Conservation (phyloP, 1,140 invertebrate species). For the Caenorhabditis brenneri region DNA sequence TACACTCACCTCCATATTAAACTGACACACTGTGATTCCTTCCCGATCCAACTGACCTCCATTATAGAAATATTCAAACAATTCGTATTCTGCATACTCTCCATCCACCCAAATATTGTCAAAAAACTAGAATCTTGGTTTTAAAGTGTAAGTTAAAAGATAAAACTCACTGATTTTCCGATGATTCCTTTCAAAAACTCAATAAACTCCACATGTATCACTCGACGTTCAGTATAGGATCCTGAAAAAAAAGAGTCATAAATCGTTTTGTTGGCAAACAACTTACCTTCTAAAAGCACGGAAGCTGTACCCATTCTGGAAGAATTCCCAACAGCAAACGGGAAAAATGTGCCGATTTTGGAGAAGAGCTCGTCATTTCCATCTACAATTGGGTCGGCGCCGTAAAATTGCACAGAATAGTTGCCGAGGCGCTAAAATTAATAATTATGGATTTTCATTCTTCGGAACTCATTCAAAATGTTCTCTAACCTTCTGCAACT, state of each 20-base stretch:
- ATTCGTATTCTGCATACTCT: constrained; percentile 1
- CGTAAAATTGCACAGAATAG: neutral
- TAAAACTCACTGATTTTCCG: neutral
- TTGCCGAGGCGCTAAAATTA: neutral
- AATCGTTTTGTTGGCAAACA: neutral
- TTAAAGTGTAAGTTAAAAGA: too few species aligned
- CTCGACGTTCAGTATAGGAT: neutral
- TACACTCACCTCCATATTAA: neutral
- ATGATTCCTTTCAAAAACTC: constrained; percentile 19
- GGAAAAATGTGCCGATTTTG: constrained; percentile 17
- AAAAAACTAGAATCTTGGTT: neutral
- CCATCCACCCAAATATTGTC: constrained; percentile 1
- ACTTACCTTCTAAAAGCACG: neutral
- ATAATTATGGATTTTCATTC: neutral
- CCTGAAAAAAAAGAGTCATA: neutral
- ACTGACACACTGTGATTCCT: neutral
- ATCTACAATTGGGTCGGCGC: constrained; percentile 5
- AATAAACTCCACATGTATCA: neutral
- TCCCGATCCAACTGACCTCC: neutral
- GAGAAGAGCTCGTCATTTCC: constrained; percentile 5
- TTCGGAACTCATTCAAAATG: neutral
- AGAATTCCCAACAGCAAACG: neutral
- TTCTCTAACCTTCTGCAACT: neutral
- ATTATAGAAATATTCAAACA: neutral
- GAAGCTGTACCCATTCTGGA: neutral